These are phyloP conservation scores for Leptinotarsa tumamoca DNA, from an alignment of 2,888 invertebrate genomes.

Conservation along the genomic window DNA sequence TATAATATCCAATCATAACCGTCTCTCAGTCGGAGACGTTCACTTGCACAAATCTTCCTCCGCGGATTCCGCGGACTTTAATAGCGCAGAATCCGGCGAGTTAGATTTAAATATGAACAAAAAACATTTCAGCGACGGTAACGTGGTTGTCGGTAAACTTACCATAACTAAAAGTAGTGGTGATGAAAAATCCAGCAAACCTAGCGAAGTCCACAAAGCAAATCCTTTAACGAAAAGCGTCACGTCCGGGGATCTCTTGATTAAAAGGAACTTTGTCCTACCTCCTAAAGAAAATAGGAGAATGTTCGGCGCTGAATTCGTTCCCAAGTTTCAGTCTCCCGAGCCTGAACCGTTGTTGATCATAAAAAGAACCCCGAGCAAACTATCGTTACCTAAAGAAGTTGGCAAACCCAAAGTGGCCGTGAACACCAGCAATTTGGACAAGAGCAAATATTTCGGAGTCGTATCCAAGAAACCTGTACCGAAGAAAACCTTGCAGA, in stretches of 20 bases:
- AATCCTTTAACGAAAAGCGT: slow-evolving; percentile 53
- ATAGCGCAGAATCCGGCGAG: slow-evolving; percentile 62
- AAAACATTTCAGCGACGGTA: slow-evolving; percentile 36
- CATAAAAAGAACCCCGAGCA: slow-evolving; percentile 65
- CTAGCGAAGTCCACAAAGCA: slow-evolving; percentile 29
- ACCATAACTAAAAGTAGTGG: slow-evolving; percentile 40
- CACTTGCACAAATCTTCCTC: slow-evolving; percentile 58
- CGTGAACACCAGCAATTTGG: slow-evolving; percentile 58
- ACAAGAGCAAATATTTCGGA: slow-evolving; percentile 65
- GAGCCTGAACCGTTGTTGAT: slow-evolving; percentile 63
- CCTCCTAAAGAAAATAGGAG: slow-evolving; percentile 58
- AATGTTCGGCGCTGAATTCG: slow-evolving; percentile 62
- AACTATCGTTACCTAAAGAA: slow-evolving; percentile 63
- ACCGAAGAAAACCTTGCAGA: slow-evolving; percentile 38
- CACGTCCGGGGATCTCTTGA: slow-evolving; percentile 48
- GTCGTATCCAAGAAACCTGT: slow-evolving; percentile 45
- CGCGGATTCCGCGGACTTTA: slow-evolving; percentile 60
- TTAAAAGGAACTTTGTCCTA: slow-evolving; percentile 58
- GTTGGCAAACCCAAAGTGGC: slow-evolving; percentile 64
- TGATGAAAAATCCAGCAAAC: slow-evolving; percentile 27
- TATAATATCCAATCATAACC: slow-evolving; percentile 41
- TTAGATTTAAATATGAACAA: slow-evolving; percentile 57
- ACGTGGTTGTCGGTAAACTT: slow-evolving; percentile 52
- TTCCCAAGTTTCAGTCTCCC: slow-evolving; percentile 57
- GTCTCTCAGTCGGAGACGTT: slow-evolving; percentile 39